A percentile compares a stretch with the other conserved stretches of the same genome.
phyloP scores from a whole-genome alignment of 2,797 vertebrate genomes.

The Picus viridis region DNA sequence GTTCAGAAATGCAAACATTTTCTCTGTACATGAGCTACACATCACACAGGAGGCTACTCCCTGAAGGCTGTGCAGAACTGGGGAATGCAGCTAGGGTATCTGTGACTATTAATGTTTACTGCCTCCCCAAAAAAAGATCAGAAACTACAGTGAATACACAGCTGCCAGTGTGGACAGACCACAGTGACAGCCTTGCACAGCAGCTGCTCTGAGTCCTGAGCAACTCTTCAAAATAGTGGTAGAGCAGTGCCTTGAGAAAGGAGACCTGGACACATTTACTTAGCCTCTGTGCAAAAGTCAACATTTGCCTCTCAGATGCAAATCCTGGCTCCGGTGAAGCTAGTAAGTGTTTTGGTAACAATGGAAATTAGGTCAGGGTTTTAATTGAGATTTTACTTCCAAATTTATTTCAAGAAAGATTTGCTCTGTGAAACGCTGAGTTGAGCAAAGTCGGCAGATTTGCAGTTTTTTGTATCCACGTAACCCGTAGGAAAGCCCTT shows the following conservation, averaged over 20 bases:
- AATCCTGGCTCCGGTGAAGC: neutral
- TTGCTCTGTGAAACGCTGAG: neutral
- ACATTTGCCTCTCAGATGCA: neutral
- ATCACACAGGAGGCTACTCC: neutral
- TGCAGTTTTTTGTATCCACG: neutral
- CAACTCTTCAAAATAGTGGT: neutral
- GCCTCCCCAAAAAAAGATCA: neutral
- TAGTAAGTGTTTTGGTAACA: neutral
- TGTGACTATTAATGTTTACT: neutral
- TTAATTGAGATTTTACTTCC: neutral
- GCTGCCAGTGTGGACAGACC: neutral
- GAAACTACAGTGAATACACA: neutral
- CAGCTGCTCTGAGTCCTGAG: neutral
- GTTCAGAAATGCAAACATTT: neutral
- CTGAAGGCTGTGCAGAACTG: neutral
- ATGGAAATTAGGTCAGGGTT: neutral
- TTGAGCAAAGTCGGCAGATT: neutral
- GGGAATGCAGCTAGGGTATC: rapidly evolving
- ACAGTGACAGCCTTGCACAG: neutral
- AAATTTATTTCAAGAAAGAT: conserved; percentile 14
- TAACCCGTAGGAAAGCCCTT: neutral
- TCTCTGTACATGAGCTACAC: neutral
- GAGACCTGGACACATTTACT: neutral
- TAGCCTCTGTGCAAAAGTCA: neutral
- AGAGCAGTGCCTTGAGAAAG: neutral